Percentiles rank a stretch among this genome's conserved stretches.
Conservation (phyloP, 2,113 vertebrate species). For the Amphiprion ocellaris region DNA sequence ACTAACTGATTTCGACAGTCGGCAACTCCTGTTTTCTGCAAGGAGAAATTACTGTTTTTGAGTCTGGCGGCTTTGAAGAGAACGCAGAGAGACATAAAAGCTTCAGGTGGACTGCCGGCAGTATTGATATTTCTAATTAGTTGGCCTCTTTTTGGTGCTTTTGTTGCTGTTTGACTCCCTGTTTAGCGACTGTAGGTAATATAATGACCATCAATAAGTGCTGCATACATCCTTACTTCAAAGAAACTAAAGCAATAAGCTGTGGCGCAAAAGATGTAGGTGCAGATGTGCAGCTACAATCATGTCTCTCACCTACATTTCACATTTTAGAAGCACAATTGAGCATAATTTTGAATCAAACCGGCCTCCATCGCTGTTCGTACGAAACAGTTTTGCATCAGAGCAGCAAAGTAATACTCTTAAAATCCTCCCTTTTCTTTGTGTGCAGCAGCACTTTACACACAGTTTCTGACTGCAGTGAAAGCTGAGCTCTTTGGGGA, state of each 20-base stretch:
- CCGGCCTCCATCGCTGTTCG: background rate
- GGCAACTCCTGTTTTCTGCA: too few relatives aligned
- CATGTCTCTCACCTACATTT: background rate
- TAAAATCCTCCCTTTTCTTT: constrained; percentile 6
- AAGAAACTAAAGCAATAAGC: background rate
- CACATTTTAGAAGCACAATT: constrained; percentile 1
- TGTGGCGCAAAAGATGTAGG: background rate
- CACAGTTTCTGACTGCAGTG: constrained; percentile 34
- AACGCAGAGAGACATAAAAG: too few relatives aligned
- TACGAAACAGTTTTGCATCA: background rate
- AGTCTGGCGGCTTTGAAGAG: too few relatives aligned
- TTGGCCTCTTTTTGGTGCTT: too few relatives aligned
- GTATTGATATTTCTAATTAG: too few relatives aligned
- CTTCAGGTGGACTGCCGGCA: too few relatives aligned
- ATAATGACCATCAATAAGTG: too few relatives aligned
- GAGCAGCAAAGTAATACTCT: constrained; percentile 4
- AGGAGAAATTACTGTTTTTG: too few relatives aligned
- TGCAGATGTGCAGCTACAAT: background rate
- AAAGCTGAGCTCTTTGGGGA: constrained; percentile 48
- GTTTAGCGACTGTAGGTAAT: too few relatives aligned
- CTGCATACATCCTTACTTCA: too few relatives aligned
- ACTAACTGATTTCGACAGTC: too few relatives aligned
- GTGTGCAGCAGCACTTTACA: constrained; percentile 15
- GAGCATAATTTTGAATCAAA: background rate
- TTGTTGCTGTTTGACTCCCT: too few relatives aligned